Evolutionary conservation across 2,113 vertebrate genomes (phyloP).

Genomic region (Nothoprocta perdicaria): DNA sequence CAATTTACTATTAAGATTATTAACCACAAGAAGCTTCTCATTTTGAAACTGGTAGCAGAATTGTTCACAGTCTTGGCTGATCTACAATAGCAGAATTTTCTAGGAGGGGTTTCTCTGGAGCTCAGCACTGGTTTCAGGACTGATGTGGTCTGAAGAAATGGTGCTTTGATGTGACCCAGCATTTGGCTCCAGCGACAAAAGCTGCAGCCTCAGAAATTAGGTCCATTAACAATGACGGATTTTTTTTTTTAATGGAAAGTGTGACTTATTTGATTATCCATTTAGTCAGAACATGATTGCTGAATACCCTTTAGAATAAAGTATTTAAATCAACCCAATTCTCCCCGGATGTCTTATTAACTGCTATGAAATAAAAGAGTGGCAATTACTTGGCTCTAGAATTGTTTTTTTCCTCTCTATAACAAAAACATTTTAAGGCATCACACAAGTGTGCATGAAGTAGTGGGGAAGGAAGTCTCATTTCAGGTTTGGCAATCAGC

Average conservation of each 20-base stretch:
- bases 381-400: constrained; percentile 31
- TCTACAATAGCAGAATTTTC: not conserved
- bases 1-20: not conserved
- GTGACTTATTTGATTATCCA: constrained; percentile 48
- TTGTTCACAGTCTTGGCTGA: not conserved
- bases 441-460: not conserved
- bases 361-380: constrained; percentile 1
- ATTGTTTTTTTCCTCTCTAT: not conserved
- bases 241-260: constrained; percentile 11
- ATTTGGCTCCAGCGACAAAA: not conserved
- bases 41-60: not conserved
- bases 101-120: not conserved
- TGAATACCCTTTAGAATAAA: constrained; percentile 35
- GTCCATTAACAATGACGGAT: not conserved
- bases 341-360: constrained; percentile 39
- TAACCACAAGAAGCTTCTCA: not conserved
- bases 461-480: not conserved
- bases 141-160: not conserved
- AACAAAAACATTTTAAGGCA: constrained; percentile 9
- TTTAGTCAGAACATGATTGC: constrained; percentile 28
- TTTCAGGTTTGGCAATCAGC: constrained; percentile 8
- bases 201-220: not conserved
- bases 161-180: not conserved
- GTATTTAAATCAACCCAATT: constrained; percentile 29
- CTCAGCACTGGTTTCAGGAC: not conserved